Evolutionary conservation across 2,888 invertebrate genomes (phyloP).

Genomic region (Brenthis hecate): DNA sequence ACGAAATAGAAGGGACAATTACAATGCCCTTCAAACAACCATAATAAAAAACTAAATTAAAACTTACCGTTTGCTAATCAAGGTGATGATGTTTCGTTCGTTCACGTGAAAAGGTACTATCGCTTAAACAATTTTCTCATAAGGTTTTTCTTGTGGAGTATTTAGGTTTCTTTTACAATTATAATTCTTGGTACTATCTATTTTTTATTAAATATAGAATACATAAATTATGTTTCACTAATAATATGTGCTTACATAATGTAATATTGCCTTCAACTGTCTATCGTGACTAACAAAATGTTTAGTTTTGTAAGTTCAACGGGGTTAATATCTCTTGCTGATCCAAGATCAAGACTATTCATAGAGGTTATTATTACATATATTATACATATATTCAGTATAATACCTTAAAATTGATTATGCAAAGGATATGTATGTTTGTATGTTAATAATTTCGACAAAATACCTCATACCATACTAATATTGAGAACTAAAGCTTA

Average conservation of each 20-base stretch:
- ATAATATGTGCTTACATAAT: not conserved
- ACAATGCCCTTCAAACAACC: slow-evolving; percentile 11
- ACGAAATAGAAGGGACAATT: slow-evolving; percentile 17
- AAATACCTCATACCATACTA: too few relatives aligned
- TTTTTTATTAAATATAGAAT: too few relatives aligned
- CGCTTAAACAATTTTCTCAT: not conserved
- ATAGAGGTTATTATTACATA: too few relatives aligned
- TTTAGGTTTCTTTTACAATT: not conserved
- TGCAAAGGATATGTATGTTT: too few relatives aligned
- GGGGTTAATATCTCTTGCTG: slow-evolving; percentile 36
- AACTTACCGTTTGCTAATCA: slow-evolving; percentile 27
- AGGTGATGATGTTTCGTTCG: slow-evolving; percentile 22
- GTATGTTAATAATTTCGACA: too few relatives aligned
- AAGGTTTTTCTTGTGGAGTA: not conserved
- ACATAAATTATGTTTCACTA: too few relatives aligned
- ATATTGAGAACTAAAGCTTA: too few relatives aligned
- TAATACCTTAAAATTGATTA: too few relatives aligned
- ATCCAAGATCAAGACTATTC: not conserved
- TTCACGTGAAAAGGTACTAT: not conserved
- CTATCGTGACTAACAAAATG: slow-evolving; percentile 21
- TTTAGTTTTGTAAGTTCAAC: slow-evolving; percentile 23
- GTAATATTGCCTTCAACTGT: slow-evolving; percentile 17
- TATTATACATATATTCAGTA: too few relatives aligned
- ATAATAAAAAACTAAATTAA: slow-evolving; percentile 22
- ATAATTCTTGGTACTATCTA: not conserved